Percentiles rank a stretch among this genome's conserved stretches.
Evolutionary conservation across 2,888 invertebrate species (phyloP).

Genomic region (Meiosimyza platycephala): DNA sequence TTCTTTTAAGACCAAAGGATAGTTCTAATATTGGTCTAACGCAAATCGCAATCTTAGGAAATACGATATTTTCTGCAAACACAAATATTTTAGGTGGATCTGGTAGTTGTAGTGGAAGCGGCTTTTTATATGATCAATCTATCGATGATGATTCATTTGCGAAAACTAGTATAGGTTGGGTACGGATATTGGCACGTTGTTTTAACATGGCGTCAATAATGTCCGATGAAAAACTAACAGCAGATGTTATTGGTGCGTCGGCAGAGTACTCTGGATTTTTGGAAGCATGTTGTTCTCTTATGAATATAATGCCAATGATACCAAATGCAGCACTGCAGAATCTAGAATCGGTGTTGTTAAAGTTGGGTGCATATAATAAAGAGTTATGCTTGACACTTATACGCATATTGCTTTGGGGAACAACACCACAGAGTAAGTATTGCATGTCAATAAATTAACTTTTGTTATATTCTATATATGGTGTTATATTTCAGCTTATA

Average conservation of each 20-base stretch:
- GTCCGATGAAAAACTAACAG: conserved; percentile 60
- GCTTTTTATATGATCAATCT: conserved; percentile 44
- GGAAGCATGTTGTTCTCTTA: conserved; percentile 77
- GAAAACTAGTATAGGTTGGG: conserved; percentile 83
- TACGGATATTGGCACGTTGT: conserved; percentile 83
- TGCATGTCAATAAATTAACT: not conserved
- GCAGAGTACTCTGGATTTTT: conserved; percentile 76
- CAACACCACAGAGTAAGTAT: conserved; percentile 66
- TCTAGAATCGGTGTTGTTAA: conserved; percentile 77
- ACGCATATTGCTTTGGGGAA: conserved; percentile 72
- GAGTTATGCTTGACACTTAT: conserved; percentile 73
- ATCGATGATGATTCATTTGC: conserved; percentile 65
- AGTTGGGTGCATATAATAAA: conserved; percentile 75
- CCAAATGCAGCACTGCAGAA: conserved; percentile 70
- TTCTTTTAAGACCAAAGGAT: conserved; percentile 78
- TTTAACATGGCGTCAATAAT: conserved; percentile 69
- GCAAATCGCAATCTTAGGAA: conserved; percentile 86
- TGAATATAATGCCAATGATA: conserved; percentile 76
- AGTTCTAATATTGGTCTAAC: conserved; percentile 90
- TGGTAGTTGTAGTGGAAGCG: conserved; percentile 39
- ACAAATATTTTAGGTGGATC: conserved; percentile 29
- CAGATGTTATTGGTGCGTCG: conserved; percentile 69
- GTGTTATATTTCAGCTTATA: conserved; percentile 56
- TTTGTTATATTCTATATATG: not conserved
- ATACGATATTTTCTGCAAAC: conserved; percentile 82